Percentiles rank a stretch among this genome's conserved stretches.
These are phyloP conservation scores for Xiphophorus couchianus DNA, from an alignment of 2,113 vertebrate species.

Conservation along the genomic window DNA sequence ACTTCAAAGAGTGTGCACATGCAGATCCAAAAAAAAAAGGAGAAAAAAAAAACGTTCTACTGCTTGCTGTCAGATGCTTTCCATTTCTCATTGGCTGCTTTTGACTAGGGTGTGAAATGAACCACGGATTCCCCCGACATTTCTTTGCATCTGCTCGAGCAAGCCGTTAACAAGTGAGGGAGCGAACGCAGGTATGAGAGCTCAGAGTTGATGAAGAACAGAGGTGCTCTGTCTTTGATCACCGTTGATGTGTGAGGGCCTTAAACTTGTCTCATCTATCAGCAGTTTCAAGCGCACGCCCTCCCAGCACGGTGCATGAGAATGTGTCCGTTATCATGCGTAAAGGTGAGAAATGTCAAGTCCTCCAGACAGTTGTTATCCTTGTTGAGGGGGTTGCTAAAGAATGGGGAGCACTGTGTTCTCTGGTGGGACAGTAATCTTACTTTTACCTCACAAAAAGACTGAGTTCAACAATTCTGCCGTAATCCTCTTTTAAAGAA, in stretches of 20 bases:
- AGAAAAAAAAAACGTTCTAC: not conserved
- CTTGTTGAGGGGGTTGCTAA: constrained; percentile 25
- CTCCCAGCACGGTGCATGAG: constrained; percentile 33
- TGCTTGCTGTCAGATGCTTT: constrained; percentile 47
- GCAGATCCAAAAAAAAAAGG: constrained; percentile 38
- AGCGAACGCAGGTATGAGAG: constrained; percentile 43
- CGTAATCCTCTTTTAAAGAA: not conserved
- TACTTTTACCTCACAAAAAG: not conserved
- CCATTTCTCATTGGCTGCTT: constrained; percentile 43
- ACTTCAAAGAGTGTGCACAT: constrained; percentile 57
- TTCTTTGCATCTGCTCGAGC: constrained; percentile 48
- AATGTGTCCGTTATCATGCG: constrained; percentile 50
- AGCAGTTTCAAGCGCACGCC: constrained; percentile 42
- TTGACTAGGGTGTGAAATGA: constrained; percentile 51
- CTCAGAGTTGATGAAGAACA: constrained; percentile 59
- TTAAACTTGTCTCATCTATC: constrained; percentile 65
- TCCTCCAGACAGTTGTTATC: constrained; percentile 53
- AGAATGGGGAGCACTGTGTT: constrained; percentile 24
- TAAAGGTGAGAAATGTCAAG: constrained; percentile 51
- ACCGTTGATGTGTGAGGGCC: constrained; percentile 47
- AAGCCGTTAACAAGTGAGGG: constrained; percentile 45
- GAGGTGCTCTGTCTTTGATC: constrained; percentile 65
- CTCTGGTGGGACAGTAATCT: not conserved
- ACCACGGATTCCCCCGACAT: constrained; percentile 40
- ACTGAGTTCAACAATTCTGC: not conserved